Percentiles rank a stretch among this genome's conserved stretches.
These are phyloP conservation scores for Palloptera scutellata DNA, from an alignment of 2,888 invertebrate genomes.

Conservation along the genomic window DNA sequence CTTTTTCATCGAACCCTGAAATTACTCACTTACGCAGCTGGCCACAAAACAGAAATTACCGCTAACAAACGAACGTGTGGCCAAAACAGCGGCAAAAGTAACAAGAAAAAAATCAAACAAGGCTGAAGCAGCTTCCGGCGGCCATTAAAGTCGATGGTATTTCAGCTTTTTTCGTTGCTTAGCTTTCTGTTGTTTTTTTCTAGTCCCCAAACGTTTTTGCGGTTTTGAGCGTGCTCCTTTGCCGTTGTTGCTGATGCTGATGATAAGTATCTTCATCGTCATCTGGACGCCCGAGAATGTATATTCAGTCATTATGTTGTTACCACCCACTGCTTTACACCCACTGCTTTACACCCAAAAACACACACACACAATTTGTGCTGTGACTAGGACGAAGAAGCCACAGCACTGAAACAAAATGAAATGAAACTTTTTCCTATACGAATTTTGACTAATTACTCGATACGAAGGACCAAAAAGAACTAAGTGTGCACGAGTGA, in stretches of 20 bases:
- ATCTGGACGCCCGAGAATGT: background rate
- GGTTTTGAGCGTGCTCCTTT: constrained; percentile 6
- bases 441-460: constrained; percentile 32
- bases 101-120: background rate
- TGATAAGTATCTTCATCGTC: constrained; percentile 14
- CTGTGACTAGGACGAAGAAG: background rate
- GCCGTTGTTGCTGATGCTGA: background rate
- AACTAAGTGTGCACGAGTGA: constrained; percentile 2
- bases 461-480: background rate
- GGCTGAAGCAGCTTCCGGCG: constrained; percentile 27
- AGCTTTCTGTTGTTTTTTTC: constrained; percentile 13
- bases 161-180: background rate
- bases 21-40: background rate
- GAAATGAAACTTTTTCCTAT: constrained; percentile 17
- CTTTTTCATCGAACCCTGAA: constrained; percentile 4
- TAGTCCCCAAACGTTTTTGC: constrained; percentile 10
- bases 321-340: constrained; percentile 10
- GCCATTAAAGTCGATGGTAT: constrained; percentile 24
- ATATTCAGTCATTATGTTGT: constrained; percentile 15
- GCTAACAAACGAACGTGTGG: constrained; percentile 5
- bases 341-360: constrained; percentile 1
- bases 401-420: constrained; percentile 4
- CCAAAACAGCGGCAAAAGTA: background rate
- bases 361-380: background rate
- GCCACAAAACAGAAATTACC: background rate